A percentile compares a stretch with the other conserved stretches of the same genome.
phyloP scores from a whole-genome alignment of 2,888 invertebrate genomes.

The Agonum fuliginosum region DNA sequence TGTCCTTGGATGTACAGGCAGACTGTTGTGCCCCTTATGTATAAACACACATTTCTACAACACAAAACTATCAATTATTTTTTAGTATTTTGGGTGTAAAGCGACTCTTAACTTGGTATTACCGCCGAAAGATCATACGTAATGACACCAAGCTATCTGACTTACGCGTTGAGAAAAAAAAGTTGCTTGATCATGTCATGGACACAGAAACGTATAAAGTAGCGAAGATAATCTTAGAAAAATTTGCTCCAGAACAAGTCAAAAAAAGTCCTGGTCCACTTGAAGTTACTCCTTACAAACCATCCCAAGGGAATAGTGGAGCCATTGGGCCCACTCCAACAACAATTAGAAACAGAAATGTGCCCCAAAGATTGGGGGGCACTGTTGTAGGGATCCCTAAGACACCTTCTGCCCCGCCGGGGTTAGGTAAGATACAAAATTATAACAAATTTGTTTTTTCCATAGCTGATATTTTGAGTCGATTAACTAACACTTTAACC shows the following conservation, averaged over 20 bases:
- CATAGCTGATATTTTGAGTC: too few relatives aligned
- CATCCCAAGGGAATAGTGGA: background rate
- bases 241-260: conserved; percentile 83
- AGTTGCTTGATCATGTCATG: conserved; percentile 95
- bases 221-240: conserved; percentile 91
- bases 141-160: conserved; percentile 84
- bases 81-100: conserved; percentile 86
- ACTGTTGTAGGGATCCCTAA: background rate
- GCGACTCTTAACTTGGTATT: conserved; percentile 90
- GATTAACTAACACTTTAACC: too few relatives aligned
- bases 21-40: too few relatives aligned
- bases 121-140: conserved; percentile 85
- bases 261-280: conserved; percentile 67
- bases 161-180: conserved; percentile 88
- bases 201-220: conserved; percentile 98
- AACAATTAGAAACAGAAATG: conserved; percentile 49
- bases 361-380: conserved; percentile 44
- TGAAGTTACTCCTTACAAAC: conserved; percentile 47
- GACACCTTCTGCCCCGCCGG: conserved; percentile 20
- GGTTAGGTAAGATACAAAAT: background rate
- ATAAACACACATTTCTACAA: too few relatives aligned
- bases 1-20: too few relatives aligned
- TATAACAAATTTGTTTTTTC: too few relatives aligned
- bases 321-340: conserved; percentile 60
- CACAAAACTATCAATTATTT: too few relatives aligned